phyloP scores from a whole-genome alignment of 1,140 invertebrate species.

The Eupristina koningsbergeri region DNA sequence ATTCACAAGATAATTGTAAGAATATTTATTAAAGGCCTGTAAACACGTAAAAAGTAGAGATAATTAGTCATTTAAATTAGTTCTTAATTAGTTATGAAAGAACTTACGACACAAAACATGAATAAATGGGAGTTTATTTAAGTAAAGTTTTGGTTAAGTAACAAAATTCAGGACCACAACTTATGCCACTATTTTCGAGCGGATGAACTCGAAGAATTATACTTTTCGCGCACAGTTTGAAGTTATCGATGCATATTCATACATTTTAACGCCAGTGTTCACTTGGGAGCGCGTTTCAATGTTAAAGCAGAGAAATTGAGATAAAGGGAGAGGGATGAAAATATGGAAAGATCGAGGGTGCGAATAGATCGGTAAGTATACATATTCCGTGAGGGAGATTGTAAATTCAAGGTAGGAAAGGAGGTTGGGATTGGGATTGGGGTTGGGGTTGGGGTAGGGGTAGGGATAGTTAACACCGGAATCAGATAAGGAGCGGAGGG shows the following conservation, averaged over 20 bases:
- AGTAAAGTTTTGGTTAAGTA: background rate
- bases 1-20: background rate
- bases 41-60: too few species aligned
- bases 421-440: background rate
- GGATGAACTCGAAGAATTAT: slow-evolving; percentile 54
- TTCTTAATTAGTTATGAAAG: too few species aligned
- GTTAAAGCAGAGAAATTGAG: background rate
- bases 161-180: background rate
- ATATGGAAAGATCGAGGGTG: background rate
- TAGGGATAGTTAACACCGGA: background rate
- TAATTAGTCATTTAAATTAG: too few species aligned
- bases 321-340: background rate
- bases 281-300: background rate
- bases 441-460: background rate
- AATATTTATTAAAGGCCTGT: background rate
- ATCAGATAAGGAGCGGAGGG: background rate
- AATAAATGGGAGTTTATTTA: background rate
- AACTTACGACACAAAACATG: background rate
- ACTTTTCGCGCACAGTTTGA: slow-evolving; percentile 50
- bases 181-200: background rate
- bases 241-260: slow-evolving; percentile 68
- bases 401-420: slow-evolving; percentile 31
- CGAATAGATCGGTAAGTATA: background rate
- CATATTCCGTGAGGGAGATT: slow-evolving; percentile 23
- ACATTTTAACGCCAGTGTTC: slow-evolving; percentile 54